A percentile compares a stretch with the other conserved stretches of the same genome.
phyloP scores from a whole-genome alignment of 2,888 invertebrate species.

The Drosophila helvetica region DNA sequence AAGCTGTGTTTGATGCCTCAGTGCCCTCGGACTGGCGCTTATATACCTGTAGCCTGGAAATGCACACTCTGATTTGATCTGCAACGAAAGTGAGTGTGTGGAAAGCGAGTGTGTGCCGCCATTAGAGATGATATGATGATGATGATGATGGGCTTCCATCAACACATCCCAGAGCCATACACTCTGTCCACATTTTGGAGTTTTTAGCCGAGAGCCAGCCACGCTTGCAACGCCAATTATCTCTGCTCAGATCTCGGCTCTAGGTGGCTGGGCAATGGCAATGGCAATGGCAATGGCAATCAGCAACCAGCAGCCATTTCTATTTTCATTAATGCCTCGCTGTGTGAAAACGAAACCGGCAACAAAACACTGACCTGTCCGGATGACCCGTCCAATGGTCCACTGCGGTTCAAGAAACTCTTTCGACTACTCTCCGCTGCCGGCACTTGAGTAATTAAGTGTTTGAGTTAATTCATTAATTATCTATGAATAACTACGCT shows the following conservation, averaged over 20 bases:
- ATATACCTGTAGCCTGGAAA: constrained; percentile 59
- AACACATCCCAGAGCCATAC: constrained; percentile 21
- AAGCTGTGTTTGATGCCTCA: constrained; percentile 68
- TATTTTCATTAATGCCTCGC: constrained; percentile 50
- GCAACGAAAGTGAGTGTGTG: constrained; percentile 57
- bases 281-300: not conserved
- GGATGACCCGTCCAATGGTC: constrained; percentile 18
- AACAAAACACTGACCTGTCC: constrained; percentile 11
- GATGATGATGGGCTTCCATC: constrained; percentile 42
- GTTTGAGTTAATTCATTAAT: constrained; percentile 80
- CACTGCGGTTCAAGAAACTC: constrained; percentile 66
- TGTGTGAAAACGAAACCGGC: constrained; percentile 41
- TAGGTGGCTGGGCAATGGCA: constrained; percentile 15
- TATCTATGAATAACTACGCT: constrained; percentile 49
- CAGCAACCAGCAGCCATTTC: constrained; percentile 50
- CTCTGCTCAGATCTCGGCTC: constrained; percentile 41
- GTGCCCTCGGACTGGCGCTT: constrained; percentile 47
- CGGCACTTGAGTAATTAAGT: constrained; percentile 71
- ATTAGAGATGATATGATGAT: constrained; percentile 57
- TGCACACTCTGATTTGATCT: constrained; percentile 16
- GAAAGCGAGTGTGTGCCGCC: constrained; percentile 46
- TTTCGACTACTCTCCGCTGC: constrained; percentile 29
- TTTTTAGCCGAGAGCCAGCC: constrained; percentile 56
- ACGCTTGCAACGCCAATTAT: constrained; percentile 74
- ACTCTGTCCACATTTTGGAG: constrained; percentile 10